phyloP scores from a whole-genome alignment of 2,797 vertebrate genomes.

The Euphonia xanthogaster region DNA sequence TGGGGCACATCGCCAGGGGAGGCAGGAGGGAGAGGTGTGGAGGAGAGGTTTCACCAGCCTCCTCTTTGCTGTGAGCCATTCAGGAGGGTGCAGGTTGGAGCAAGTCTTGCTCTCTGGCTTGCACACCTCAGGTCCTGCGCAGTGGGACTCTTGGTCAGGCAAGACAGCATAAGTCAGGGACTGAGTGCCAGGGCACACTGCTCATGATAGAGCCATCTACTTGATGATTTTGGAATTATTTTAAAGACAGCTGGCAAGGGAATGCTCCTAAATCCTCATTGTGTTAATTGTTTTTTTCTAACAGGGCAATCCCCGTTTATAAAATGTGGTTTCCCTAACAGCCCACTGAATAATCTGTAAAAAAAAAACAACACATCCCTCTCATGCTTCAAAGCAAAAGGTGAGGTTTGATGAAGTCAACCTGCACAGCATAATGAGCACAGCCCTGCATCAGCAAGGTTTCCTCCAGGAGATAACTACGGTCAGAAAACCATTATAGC shows the following conservation, averaged over 20 bases:
- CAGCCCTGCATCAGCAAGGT: not conserved
- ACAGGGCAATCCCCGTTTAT: not conserved
- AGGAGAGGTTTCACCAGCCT: not conserved
- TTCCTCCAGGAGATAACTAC: not conserved
- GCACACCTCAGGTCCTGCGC: not conserved
- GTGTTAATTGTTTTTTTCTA: not conserved
- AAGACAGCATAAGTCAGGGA: not conserved
- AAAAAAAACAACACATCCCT: not conserved
- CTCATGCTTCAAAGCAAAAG: not conserved
- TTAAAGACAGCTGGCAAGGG: not conserved
- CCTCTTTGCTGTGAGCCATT: not conserved
- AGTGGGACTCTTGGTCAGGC: fast-evolving
- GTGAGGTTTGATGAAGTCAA: not conserved
- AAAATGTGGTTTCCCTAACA: not conserved
- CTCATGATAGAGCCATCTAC: not conserved
- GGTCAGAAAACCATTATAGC: not conserved
- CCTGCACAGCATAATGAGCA: not conserved
- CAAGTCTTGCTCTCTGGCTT: not conserved
- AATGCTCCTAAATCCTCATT: not conserved
- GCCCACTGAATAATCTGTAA: not conserved
- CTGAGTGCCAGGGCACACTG: not conserved
- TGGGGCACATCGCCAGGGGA: fast-evolving
- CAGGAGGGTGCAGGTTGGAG: not conserved
- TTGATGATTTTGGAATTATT: not conserved
- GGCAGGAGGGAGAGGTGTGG: not conserved